Evolutionary conservation across 2,888 invertebrate genomes (phyloP).

Genomic region (Ormyrus nitidulus): DNA sequence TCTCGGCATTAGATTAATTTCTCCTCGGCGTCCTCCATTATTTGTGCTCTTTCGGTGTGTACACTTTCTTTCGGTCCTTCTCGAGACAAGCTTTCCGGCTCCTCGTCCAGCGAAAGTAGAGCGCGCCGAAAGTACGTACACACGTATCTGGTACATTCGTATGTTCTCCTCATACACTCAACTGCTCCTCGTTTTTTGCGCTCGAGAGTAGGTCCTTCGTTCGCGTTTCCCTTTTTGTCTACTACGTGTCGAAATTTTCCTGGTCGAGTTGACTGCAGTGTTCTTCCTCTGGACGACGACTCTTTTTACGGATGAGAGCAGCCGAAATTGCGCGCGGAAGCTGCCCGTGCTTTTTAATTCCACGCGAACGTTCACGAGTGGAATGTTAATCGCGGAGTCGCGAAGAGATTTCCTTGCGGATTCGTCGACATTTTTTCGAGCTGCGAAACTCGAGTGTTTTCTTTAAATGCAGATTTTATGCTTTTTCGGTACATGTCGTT

Average conservation of each 20-base stretch:
- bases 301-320: background rate
- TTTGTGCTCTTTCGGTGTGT: background rate
- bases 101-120: slow-evolving; percentile 34
- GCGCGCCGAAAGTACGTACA: slow-evolving; percentile 17
- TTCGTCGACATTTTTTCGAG: background rate
- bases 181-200: background rate
- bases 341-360: slow-evolving; percentile 18
- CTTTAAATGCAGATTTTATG: too few species aligned
- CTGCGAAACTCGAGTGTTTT: background rate
- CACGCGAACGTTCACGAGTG: background rate
- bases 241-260: slow-evolving; percentile 1
- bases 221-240: background rate
- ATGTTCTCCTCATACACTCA: background rate
- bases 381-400: slow-evolving; percentile 20
- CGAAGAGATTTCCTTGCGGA: background rate
- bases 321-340: background rate
- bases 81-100: background rate
- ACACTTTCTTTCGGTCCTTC: background rate
- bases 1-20: slow-evolving; percentile 17
- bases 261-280: background rate
- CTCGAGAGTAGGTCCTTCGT: background rate
- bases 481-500: too few species aligned
- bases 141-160: background rate
- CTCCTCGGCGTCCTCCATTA: background rate
- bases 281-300: background rate